These are phyloP conservation scores for Hyperopisus bebe DNA, from an alignment of 2,113 vertebrate genomes.

Conservation along the genomic window DNA sequence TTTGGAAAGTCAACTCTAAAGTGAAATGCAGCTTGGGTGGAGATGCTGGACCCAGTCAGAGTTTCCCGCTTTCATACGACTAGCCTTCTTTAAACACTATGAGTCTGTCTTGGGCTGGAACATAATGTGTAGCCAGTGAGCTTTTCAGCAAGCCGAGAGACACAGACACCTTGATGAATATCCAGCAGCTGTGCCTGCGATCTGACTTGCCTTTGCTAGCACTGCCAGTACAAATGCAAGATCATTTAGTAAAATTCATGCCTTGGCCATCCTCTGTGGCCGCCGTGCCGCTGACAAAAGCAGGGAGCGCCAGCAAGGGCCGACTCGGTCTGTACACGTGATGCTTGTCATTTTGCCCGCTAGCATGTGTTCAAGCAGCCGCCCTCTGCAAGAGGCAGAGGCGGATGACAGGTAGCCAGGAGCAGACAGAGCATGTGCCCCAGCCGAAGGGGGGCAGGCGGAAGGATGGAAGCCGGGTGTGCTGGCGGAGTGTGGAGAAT, in stretches of 20 bases:
- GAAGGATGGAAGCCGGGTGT: neutral
- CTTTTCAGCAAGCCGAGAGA: neutral
- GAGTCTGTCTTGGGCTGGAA: neutral
- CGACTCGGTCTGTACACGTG: neutral
- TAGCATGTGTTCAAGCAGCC: neutral
- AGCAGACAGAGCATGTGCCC: neutral
- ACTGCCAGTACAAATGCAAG: neutral
- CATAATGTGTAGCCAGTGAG: neutral
- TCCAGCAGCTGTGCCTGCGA: neutral
- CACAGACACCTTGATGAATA: neutral
- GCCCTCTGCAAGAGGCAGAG: neutral
- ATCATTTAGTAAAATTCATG: neutral
- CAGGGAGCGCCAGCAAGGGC: neutral
- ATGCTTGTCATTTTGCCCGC: neutral
- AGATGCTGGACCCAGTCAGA: neutral
- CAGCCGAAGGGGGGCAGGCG: neutral
- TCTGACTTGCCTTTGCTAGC: neutral
- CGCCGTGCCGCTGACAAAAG: neutral
- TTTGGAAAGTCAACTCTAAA: neutral
- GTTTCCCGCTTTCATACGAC: neutral
- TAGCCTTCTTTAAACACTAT: neutral
- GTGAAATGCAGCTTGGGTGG: neutral
- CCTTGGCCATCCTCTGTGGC: neutral
- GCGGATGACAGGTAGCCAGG: neutral
- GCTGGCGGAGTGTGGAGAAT: neutral